Base-by-base conservation (phyloP, 2,113 vertebrate species). In the Spizaetus ornatus region DNA sequence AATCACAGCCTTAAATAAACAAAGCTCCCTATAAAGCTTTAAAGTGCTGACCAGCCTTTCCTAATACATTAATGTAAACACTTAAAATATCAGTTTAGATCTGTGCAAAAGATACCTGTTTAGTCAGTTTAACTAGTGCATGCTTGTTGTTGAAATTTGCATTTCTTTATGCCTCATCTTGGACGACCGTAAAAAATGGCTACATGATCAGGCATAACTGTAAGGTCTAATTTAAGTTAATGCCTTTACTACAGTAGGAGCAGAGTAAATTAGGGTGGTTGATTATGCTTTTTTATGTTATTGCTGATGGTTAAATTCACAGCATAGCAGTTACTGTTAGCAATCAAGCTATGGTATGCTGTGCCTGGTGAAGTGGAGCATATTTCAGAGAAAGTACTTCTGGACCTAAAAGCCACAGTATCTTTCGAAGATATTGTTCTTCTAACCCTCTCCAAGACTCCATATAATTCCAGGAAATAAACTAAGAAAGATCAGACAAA, bases 181-280 rank as follows among this genome's bases (percentile, higher is more conserved):
- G 90, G 78, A 80, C 4, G 29, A 27, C 62, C 55, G 16, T 65
- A 43, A 91, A 90, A 84, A 86, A 67, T 58, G 45, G 40, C 29
- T 92, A 32, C 59, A 36, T 56, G 80, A 86, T 82, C 77, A 91
- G 70, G 62, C 65, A 70, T 82, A 92, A 93, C 80, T 84, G 45
- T 78, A 78, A 95, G 50, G 74, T 74, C 76, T 95, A 90, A 95
- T 90, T 96, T 96, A 92, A 88, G 58, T 81, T 90, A 84, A 86
- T 86, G 66, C 23, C 53, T 61, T 91, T 50, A 47, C 62, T 92
- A 29, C 65, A 72, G 58, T 62, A 69, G 32, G 36, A 91, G 27
- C 56, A 89, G 88, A 93, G 92, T 95, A 91, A 93, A 96, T 96
- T 95, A 85, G 20, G 27, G 65, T 50, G 56, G 69, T 86, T 93